Base-by-base conservation (phyloP, 2,113 vertebrate species). In the Brachyhypopomus occidentalis region DNA sequence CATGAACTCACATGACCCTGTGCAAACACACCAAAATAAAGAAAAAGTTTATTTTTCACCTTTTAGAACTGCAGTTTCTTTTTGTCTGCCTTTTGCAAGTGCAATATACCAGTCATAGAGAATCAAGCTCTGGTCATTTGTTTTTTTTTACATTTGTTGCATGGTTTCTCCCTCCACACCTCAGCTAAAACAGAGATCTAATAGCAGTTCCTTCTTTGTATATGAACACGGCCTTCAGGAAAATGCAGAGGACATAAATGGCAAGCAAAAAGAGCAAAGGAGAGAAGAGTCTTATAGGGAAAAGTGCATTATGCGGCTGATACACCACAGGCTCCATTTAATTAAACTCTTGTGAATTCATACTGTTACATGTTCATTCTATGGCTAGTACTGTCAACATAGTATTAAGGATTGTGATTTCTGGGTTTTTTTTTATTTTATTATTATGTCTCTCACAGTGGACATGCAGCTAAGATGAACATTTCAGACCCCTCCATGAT, bases 161-260 rank as follows among this genome's bases (percentile, higher is more conserved):
- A 84, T 84, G 78, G 73, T 78, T 75, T 78, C 80, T 85, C 74
- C 85, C 84, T 73, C 83, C 80, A 66, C 58, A 73, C 79, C 84
- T 80, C 69, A 60, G 76, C 77, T 84, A 89, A 88, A 80, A 79
- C 86, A 87, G 62, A 81, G 79, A 86, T 84, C 52, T 86, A 88
- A 89, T 90, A 75, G 64, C 58, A 80, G 85, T 82, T 88, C 80
- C 84, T 71, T 85, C 71, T 85, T 77, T 89, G 90, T 87, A 88
- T 88, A 84, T 84, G 85, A 89, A 88, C 85, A 62, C 78, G 34
- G 73, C 85, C 81, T 80, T 76, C 72, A 77, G 86, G 60, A 1
- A n/a, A 84, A 79, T 36, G 72, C 34, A 69, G 75, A 84, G 64
- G 12, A 69, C 59, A 63, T 77, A 20, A 48, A 78, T 48, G 62